Evolutionary conservation across 2,113 vertebrate species (phyloP), one percentile per base, ranked within the genome.

Genomic region (Aspiorhynchus laticeps): DNA sequence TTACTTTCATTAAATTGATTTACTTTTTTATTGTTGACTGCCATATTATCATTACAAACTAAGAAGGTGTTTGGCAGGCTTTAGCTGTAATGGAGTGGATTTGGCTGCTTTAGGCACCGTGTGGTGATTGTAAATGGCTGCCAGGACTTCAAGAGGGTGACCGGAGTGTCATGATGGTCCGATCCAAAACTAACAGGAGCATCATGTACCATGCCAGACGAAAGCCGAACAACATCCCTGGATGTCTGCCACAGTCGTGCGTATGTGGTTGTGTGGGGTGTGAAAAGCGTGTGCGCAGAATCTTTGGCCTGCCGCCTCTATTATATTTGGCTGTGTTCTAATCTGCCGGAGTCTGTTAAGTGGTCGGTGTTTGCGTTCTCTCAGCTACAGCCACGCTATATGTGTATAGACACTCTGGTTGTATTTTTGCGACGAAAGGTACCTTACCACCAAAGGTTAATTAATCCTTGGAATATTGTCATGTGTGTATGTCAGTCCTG

Each of bases 41-140:
- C 19, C 28, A 2, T 65, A 36, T 51, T 46, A 65, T 46, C 59
- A 65, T 81, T 17, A 28, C 63, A 48, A 86, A 33, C 9, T 28
- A 71, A 11, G 51, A 59, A 86, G 19, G 48, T 31, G 41, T 24
- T n/a, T 69, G 83, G 38, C 85, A 80, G 71, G 48, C 76, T 85
- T 87, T 87, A 14, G 87, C 90, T 87, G 91, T 92, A 92, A 95
- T 92, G 85, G 92, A 90, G 88, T 85, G 83, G 92, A 94, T 93
- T 93, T 92, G 90, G 89, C 90, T 31, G 87, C 93, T 93, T 95
- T 92, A 92, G 83, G 87, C 91, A 81, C 92, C 91, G 87, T 93
- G 93, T 91, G 90, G 88, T 80, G 89, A 56, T 26, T 61, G 86
- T 83, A 87, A 88, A 90, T 90, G 91, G 89, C 92, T 90, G 92